Base-by-base conservation (phyloP, 2,888 invertebrate genomes). In the Oscheius sp. region DNA sequence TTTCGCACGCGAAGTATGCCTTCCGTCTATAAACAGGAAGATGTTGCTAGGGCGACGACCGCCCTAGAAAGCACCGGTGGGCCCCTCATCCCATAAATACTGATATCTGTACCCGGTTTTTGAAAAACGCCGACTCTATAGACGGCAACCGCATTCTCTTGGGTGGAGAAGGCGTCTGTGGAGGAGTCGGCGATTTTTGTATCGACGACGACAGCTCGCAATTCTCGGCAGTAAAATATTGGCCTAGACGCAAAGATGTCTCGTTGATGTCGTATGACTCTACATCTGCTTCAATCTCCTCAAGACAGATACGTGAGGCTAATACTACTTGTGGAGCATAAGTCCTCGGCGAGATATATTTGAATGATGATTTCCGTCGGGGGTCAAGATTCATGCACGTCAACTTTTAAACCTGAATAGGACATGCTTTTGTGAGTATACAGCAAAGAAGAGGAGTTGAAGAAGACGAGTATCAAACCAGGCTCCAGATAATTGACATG, bases 1-100 rank as follows among this genome's bases (percentile, higher is more conserved):
- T 53, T 53, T 21, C 10, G 53, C 42, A 42, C 37, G 62, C 47
- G 47, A 63, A 63, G 58, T 11, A 4, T 50, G 63, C 29, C 21
- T 21, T 53, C n/a, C n/a, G 11, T 5, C n/a, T 60, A 35, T 11
- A 60, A 68, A 68, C 55, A 68, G 53, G 68, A 68, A 68, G 68
- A 68, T 55, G 68, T 68, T 55, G 68, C 68, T 55, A 55, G 68
- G 65, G 65, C 65, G 65, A 65, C 65, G 51, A 42, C n/a, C 37
- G n/a, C 58, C 11, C 32, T 7, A 58, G 32, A 32, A 29, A 33
- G 32, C 58, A 58, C n/a, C 32, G n/a, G 33, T 58, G 42, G 42
- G 4, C 42, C 42, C 42, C 42, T 42, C 7, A 58, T 7, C 58
- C 58, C 29, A 58, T 58, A 33, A 32, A 3, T 7, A 21, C n/a